Evolutionary conservation across 2,113 vertebrate species (phyloP).

Genomic region (Cheirogaleus medius): DNA sequence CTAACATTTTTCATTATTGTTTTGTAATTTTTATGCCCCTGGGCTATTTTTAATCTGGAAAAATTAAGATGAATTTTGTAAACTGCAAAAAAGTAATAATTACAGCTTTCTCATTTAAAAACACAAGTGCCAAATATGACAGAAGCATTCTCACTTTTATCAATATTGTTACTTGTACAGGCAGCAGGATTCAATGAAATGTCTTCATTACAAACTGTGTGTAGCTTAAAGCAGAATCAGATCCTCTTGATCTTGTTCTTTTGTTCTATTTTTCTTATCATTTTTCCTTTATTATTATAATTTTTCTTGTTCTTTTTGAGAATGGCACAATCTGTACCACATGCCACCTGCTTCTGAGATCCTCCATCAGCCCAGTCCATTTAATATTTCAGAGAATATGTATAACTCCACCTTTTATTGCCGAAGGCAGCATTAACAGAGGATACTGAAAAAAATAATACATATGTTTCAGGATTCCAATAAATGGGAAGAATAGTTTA

Average conservation of each 20-base stretch:
- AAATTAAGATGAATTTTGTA: not conserved
- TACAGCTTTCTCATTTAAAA: not conserved
- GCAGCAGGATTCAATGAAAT: not conserved
- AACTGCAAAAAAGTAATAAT: not conserved
- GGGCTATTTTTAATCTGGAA: not conserved
- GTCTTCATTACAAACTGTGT: not conserved
- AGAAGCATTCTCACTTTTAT: not conserved
- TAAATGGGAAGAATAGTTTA: not conserved
- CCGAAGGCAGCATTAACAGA: not conserved
- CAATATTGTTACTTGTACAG: not conserved
- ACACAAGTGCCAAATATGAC: not conserved
- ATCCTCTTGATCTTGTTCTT: too few species aligned
- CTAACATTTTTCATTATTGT: not conserved
- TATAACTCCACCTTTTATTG: not conserved
- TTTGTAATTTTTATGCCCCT: not conserved
- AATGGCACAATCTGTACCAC: not conserved
- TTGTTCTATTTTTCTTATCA: not conserved
- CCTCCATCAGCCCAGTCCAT: not conserved
- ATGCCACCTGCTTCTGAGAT: not conserved
- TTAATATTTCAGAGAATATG: not conserved
- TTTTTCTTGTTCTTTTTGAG: not conserved
- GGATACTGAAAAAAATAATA: not conserved
- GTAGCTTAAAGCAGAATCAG: not conserved
- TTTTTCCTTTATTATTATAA: not conserved
- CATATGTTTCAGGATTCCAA: not conserved